Percentiles rank a stretch among this genome's conserved stretches.
Evolutionary conservation across 2,113 vertebrate genomes (phyloP).

Genomic region (Fulmarus glacialis): DNA sequence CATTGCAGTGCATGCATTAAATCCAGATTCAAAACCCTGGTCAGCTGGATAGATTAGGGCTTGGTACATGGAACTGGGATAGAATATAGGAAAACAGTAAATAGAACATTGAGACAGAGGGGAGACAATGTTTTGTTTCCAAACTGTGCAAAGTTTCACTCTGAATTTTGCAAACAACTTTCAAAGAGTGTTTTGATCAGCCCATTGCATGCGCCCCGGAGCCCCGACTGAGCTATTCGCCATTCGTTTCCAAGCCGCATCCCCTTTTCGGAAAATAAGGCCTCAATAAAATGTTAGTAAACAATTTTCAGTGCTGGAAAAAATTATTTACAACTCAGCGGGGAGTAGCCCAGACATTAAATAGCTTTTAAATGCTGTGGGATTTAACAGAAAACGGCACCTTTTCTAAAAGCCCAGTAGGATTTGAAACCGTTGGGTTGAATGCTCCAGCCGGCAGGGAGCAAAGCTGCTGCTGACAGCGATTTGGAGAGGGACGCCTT

Average conservation of each 20-base stretch:
- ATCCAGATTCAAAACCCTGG: not conserved
- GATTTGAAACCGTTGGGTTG: accelerated
- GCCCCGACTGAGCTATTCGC: not conserved
- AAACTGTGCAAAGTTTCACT: not conserved
- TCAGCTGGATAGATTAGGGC: not conserved
- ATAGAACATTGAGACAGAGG: not conserved
- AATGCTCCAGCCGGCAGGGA: not conserved
- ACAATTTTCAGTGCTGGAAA: not conserved
- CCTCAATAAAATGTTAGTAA: not conserved
- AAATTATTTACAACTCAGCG: not conserved
- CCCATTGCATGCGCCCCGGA: accelerated
- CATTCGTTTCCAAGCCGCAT: not conserved
- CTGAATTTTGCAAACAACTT: not conserved
- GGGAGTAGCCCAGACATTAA: not conserved
- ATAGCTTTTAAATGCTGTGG: not conserved
- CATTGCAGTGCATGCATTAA: accelerated
- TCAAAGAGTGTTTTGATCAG: not conserved
- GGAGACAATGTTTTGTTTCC: not conserved
- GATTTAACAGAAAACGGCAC: not conserved
- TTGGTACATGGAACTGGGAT: accelerated
- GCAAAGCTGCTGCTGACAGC: not conserved
- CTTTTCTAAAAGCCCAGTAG: accelerated
- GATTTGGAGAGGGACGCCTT: not conserved
- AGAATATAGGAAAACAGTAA: accelerated
- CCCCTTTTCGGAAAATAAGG: not conserved